A percentile compares a stretch with the other conserved stretches of the same genome.
Evolutionary conservation across 2,888 invertebrate species (phyloP).

Genomic region (Phlogophora meticulosa): DNA sequence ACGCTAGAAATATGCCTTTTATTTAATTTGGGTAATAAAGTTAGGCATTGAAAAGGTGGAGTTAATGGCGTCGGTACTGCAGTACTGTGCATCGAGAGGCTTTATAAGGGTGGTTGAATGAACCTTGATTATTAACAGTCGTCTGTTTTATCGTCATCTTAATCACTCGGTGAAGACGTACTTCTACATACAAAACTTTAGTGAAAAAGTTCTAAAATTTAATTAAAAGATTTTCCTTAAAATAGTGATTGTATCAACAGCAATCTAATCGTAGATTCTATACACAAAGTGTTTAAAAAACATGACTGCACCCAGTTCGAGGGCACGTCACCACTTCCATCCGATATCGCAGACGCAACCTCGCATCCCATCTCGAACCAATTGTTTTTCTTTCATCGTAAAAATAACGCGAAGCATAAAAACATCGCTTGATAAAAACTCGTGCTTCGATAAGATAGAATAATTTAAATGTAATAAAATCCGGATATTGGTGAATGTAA

Average conservation of each 20-base stretch:
- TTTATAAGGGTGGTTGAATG: background rate
- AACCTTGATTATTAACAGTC: background rate
- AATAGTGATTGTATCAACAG: no score
- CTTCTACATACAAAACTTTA: background rate
- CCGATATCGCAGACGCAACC: conserved; percentile 27
- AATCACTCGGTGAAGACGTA: background rate
- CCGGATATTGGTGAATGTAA: conserved; percentile 62
- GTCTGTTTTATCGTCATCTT: background rate
- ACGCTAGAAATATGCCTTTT: conserved; percentile 42
- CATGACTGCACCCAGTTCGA: conserved; percentile 36
- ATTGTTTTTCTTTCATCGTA: conserved; percentile 56
- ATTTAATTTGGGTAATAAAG: conserved; percentile 54
- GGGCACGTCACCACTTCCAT: conserved; percentile 37
- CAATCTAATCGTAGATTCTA: conserved; percentile 26
- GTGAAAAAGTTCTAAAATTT: background rate
- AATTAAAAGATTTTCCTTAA: no score
- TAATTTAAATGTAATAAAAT: conserved; percentile 68
- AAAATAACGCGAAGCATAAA: conserved; percentile 59
- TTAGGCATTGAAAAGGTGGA: conserved; percentile 28
- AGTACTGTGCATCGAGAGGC: background rate
- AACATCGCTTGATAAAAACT: conserved; percentile 58
- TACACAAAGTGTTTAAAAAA: conserved; percentile 44
- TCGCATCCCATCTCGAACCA: conserved; percentile 34
- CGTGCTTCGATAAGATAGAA: conserved; percentile 60
- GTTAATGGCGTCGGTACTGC: conserved; percentile 9